phyloP scores from a whole-genome alignment of 2,797 vertebrate species.

The Myotis planiceps region DNA sequence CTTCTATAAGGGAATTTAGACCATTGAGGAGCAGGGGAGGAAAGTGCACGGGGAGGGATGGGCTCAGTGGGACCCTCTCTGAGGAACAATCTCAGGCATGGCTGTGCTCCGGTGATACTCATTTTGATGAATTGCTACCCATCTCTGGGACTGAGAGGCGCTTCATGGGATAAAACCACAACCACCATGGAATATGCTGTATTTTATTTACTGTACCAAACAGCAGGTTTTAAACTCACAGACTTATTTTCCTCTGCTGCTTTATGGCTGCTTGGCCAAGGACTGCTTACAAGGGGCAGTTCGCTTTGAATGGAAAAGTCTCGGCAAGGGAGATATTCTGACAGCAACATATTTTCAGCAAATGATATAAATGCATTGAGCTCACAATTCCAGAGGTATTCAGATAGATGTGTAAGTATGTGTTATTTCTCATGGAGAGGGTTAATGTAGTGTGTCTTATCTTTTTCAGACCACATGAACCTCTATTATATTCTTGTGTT shows the following conservation, averaged over 20 bases:
- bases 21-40: neutral
- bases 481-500: constrained; percentile 64
- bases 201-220: constrained; percentile 64
- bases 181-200: constrained; percentile 30
- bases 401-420: constrained; percentile 59
- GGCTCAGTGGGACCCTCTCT: neutral
- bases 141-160: neutral
- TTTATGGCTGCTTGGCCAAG: constrained; percentile 29
- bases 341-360: neutral
- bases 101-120: neutral
- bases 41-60: neutral
- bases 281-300: constrained; percentile 45
- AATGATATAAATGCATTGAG: constrained; percentile 25
- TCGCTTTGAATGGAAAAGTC: constrained; percentile 45
- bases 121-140: neutral
- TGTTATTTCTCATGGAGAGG: constrained; percentile 56
- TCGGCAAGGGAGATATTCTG: neutral
- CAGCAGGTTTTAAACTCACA: constrained; percentile 44
- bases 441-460: constrained; percentile 71
- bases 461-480: constrained; percentile 67
- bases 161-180: constrained; percentile 22
- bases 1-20: neutral
- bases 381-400: constrained; percentile 50
- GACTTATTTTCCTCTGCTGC: constrained; percentile 45
- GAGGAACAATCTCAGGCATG: neutral